Conservation (phyloP, 2,888 invertebrate species). For the Andrena trimmerana region DNA sequence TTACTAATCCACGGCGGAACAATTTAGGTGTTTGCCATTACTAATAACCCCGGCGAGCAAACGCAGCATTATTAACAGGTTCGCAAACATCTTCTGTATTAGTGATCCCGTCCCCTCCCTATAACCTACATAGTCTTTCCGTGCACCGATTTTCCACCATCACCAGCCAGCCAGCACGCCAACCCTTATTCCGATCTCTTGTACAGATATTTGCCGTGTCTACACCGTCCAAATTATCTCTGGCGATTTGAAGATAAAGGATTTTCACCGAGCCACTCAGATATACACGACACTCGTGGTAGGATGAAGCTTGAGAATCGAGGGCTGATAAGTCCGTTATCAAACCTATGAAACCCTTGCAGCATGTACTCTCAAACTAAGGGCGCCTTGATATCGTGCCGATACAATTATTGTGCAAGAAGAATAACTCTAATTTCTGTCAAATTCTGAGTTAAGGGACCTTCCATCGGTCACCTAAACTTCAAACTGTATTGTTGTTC, state of each 20-base stretch:
- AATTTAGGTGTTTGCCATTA: slow-evolving; percentile 84
- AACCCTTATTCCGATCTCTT: slow-evolving; percentile 81
- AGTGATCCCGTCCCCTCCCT: slow-evolving; percentile 78
- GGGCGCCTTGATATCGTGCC: not conserved
- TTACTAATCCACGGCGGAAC: slow-evolving; percentile 78
- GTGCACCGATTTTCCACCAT: slow-evolving; percentile 64
- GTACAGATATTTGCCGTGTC: slow-evolving; percentile 84
- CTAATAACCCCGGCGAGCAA: slow-evolving; percentile 83
- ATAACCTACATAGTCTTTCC: slow-evolving; percentile 80
- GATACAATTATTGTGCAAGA: not conserved
- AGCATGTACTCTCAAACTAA: not conserved
- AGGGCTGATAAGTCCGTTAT: slow-evolving; percentile 44
- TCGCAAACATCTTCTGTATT: slow-evolving; percentile 82
- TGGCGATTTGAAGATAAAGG: slow-evolving; percentile 82
- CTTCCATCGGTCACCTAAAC: not conserved
- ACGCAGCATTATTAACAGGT: slow-evolving; percentile 84
- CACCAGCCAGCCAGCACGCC: slow-evolving; percentile 59
- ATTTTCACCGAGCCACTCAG: slow-evolving; percentile 72
- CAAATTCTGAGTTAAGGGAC: not conserved
- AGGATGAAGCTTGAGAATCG: slow-evolving; percentile 52
- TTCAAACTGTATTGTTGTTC: not conserved
- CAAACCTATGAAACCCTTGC: not conserved
- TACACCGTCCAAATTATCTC: slow-evolving; percentile 82
- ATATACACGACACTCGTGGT: slow-evolving; percentile 38
- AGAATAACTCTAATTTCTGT: not conserved